These are phyloP conservation scores for Synodontis membranacea DNA, from an alignment of 2,113 vertebrate species.

Conservation along the genomic window DNA sequence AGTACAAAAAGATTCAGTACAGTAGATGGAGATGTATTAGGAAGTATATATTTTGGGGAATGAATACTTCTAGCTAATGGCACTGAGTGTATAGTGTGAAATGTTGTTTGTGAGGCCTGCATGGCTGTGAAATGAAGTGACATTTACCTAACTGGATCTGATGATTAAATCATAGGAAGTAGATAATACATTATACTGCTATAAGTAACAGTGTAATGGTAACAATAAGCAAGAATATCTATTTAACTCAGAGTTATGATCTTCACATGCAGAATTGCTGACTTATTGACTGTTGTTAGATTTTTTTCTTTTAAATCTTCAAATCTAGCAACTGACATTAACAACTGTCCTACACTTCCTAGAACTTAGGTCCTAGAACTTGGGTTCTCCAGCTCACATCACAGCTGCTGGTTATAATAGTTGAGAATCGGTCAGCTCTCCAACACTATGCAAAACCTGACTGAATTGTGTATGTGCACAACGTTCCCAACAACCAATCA, in stretches of 20 bases:
- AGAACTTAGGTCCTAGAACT: too few relatives aligned
- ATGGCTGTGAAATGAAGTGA: background rate
- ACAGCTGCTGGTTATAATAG: background rate
- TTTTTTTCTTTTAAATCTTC: background rate
- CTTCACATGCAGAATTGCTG: background rate
- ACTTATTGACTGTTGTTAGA: background rate
- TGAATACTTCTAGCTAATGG: background rate
- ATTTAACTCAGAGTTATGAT: background rate
- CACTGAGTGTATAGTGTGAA: background rate
- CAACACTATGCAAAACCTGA: background rate
- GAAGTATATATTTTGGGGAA: background rate
- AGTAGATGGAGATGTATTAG: background rate
- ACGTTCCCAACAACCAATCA: background rate
- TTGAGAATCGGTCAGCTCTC: background rate
- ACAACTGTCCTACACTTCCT: background rate
- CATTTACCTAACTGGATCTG: background rate
- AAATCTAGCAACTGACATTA: background rate
- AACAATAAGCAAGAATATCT: background rate
- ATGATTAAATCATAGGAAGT: background rate
- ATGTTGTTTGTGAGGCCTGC: background rate
- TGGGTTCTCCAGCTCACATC: background rate
- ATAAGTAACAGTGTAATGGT: background rate
- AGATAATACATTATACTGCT: background rate
- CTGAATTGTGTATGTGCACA: background rate
- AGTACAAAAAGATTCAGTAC: background rate